Conservation (phyloP, 2,888 invertebrate genomes). For the Slavum lentiscoides region DNA sequence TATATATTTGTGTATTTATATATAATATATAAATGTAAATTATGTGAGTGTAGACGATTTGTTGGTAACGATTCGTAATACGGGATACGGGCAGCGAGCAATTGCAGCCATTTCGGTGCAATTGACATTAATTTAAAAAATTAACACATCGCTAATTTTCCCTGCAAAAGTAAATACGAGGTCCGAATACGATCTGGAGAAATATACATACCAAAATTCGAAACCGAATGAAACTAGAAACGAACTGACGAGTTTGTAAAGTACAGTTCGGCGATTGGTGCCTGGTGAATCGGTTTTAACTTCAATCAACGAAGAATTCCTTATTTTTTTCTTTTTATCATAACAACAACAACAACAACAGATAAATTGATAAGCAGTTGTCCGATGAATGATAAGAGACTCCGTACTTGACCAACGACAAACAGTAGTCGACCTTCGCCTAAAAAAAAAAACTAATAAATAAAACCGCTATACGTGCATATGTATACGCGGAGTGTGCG, state of each 20-base stretch:
- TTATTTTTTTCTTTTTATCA: background rate
- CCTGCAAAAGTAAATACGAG: constrained; percentile 25
- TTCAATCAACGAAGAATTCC: background rate
- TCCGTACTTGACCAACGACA: no score
- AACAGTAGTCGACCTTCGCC: no score
- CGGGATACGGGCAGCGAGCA: background rate
- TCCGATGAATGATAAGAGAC: no score
- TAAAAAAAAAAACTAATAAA: no score
- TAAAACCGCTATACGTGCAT: no score
- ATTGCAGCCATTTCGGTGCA: constrained; percentile 44
- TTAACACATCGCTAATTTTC: constrained; percentile 37
- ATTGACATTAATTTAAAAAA: constrained; percentile 43
- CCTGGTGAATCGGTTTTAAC: constrained; percentile 35
- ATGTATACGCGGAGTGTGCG: no score
- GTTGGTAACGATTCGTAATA: background rate
- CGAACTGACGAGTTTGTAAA: background rate
- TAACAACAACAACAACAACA: background rate
- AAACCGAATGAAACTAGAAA: constrained; percentile 11
- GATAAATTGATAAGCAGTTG: no score
- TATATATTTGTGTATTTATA: no score
- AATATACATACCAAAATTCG: background rate
- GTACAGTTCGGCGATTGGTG: background rate
- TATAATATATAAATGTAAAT: no score
- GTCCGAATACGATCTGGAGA: constrained; percentile 10
- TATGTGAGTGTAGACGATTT: no score